These are phyloP conservation scores for Siniperca scherzeri DNA, from an alignment of 2,797 vertebrate species.

Conservation along the genomic window DNA sequence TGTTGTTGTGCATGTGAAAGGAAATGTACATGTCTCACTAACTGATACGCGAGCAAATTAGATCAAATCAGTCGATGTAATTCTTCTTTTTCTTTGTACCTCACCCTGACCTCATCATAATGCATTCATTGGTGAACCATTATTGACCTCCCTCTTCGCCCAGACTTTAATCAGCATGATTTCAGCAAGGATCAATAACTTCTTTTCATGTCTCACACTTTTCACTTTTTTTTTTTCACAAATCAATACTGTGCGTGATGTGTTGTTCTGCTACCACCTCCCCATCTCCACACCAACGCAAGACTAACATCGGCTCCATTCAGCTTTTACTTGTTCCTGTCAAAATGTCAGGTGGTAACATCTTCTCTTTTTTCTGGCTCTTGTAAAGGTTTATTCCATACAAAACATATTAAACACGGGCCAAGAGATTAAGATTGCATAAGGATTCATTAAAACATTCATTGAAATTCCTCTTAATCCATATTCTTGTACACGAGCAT, in stretches of 20 bases:
- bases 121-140: conserved; percentile 64
- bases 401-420: conserved; percentile 6
- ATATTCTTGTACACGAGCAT: not conserved
- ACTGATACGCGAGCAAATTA: conserved; percentile 4
- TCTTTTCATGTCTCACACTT: conserved; percentile 84
- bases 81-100: conserved; percentile 2
- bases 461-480: conserved; percentile 17
- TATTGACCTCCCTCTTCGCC: conserved; percentile 65
- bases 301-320: conserved; percentile 61
- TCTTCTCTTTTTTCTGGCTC: conserved; percentile 10
- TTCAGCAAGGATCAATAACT: conserved; percentile 83
- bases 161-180: conserved; percentile 81
- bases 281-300: conserved; percentile 10
- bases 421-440: conserved; percentile 9
- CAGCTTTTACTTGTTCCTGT: conserved; percentile 60
- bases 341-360: conserved; percentile 39
- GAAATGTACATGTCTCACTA: conserved; percentile 14
- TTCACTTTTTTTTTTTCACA: conserved; percentile 66
- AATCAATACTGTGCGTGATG: conserved; percentile 78
- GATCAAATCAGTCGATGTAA: conserved; percentile 21
- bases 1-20: conserved; percentile 13
- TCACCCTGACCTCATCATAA: conserved; percentile 66
- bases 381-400: conserved; percentile 16
- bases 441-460: conserved; percentile 21
- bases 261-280: conserved; percentile 60